These are phyloP conservation scores for Eupithecia centaureata DNA, from an alignment of 2,888 invertebrate genomes.

Conservation along the genomic window DNA sequence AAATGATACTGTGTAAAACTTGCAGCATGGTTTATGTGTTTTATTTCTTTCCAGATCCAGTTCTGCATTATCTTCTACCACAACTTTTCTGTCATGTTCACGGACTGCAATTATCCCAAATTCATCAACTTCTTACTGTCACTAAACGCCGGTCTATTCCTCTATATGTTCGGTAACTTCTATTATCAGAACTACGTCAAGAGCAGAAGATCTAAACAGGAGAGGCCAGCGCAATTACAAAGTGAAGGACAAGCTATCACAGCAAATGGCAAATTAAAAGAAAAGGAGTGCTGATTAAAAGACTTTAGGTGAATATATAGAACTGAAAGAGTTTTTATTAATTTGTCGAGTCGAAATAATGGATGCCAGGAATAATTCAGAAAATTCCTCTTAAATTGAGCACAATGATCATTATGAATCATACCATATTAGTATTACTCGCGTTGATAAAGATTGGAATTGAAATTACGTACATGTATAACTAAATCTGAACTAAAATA, in stretches of 20 bases:
- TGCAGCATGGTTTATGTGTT: background rate
- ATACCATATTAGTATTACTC: background rate
- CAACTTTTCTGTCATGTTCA: conserved; percentile 86
- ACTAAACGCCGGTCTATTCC: conserved; percentile 87
- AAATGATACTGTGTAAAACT: background rate
- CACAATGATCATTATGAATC: background rate
- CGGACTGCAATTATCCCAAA: conserved; percentile 89
- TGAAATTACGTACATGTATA: background rate
- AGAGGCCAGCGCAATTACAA: conserved; percentile 19
- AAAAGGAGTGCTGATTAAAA: conserved; percentile 69
- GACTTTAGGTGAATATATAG: conserved; percentile 23
- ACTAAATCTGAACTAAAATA: background rate
- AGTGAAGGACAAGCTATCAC: conserved; percentile 35
- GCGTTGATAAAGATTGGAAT: background rate
- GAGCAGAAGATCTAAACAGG: conserved; percentile 38
- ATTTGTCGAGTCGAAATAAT: background rate
- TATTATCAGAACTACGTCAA: conserved; percentile 87
- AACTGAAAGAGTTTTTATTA: background rate
- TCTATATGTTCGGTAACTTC: conserved; percentile 91
- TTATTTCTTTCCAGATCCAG: conserved; percentile 83
- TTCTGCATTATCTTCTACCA: conserved; percentile 90
- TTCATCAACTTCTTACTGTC: conserved; percentile 86
- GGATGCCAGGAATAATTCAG: background rate
- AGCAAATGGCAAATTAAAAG: conserved; percentile 62
- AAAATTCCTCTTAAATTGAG: background rate